Evolutionary conservation across 1,140 invertebrate genomes (phyloP), one percentile per base, ranked within the genome.

Genomic region (Papilio xuthus): DNA sequence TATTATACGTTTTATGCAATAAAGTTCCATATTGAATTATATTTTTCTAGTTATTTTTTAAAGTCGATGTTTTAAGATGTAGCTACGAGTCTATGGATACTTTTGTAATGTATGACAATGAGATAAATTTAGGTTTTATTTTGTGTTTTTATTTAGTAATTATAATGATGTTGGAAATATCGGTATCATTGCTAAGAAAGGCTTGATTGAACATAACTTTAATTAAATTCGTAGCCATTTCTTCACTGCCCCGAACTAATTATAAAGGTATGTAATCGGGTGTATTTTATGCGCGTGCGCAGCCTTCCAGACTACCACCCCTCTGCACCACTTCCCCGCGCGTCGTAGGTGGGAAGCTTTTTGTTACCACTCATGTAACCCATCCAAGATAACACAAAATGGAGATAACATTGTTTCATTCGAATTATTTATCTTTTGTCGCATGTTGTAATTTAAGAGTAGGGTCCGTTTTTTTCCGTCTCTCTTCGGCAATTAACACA

Each of bases 381-480:
- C 67, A n/a, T 69, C 56, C 78, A 37, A 84, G 81, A 84, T 84
- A 83, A 85, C 82, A 82, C 77, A 78, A 73, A 78, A 50, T 72
- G 73, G 72, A 26, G 60, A 71, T 50, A 76, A 80, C 79, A 84
- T 85, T 87, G 85, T 88, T 82, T 85, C 81, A 78, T 77, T 84
- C 79, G 78, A 82, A 71, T 85, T 86, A 83, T 87, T 84, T 81
- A 81, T 83, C 56, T 73, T 78, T 84, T 80, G 82, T 76, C 76
- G 78, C 80, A 75, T 70, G 72, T 76, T 83, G 80, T 86, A 84
- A 86, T 82, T 86, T 84, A 80, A 82, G 82, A 82, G 78, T 83
- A 47, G 73, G 80, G 72, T 80, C 78, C 77, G 80, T 86, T 89
- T 89, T 88, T 86, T 85, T 84, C 23, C 72, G 83, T 85, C 81